Evolutionary conservation across 2,888 invertebrate species (phyloP).

Genomic region (Epinotia bilunana): DNA sequence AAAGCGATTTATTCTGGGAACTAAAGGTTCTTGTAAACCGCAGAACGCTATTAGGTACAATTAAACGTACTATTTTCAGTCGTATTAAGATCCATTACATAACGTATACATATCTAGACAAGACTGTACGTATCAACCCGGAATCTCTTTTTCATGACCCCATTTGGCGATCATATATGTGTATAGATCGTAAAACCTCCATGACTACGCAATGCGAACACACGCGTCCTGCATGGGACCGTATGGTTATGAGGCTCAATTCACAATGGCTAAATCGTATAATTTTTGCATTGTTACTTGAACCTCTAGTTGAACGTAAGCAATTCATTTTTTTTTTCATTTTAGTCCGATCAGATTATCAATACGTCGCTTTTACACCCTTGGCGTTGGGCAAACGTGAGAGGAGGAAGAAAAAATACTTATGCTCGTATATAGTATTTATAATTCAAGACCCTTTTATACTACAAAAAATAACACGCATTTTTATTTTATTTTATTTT

Average conservation of each 20-base stretch:
- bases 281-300: background rate
- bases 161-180: slow-evolving; percentile 70
- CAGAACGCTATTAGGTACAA: too few relatives aligned
- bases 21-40: background rate
- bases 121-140: slow-evolving; percentile 57
- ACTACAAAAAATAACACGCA: too few relatives aligned
- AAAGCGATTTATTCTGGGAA: background rate
- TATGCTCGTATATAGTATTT: too few relatives aligned
- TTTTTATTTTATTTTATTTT: too few relatives aligned
- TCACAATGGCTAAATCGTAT: background rate
- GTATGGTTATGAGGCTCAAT: background rate
- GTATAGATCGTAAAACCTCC: slow-evolving; percentile 63
- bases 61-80: background rate
- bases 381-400: too few relatives aligned
- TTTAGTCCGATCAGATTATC: too few relatives aligned
- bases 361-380: too few relatives aligned
- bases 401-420: too few relatives aligned
- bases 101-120: background rate
- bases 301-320: too few relatives aligned
- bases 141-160: slow-evolving; percentile 71
- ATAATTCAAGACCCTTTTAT: too few relatives aligned
- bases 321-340: too few relatives aligned
- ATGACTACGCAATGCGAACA: slow-evolving; percentile 51
- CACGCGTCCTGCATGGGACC: background rate
- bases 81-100: background rate